Conservation (phyloP, 2,888 invertebrate genomes). For the Leptogaster cylindrica region DNA sequence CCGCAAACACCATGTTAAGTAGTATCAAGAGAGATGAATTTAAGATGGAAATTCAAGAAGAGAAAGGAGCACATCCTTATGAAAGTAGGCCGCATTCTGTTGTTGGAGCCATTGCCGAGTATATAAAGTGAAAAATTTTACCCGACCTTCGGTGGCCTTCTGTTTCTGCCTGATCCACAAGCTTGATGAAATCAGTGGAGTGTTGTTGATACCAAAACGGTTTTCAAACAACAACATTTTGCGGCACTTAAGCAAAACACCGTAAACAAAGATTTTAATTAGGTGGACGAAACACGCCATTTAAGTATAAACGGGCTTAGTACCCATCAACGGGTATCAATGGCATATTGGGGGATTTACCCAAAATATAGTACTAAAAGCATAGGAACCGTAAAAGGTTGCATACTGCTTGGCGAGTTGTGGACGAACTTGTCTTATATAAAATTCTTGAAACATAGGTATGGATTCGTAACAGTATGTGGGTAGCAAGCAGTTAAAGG, state of each 20-base stretch:
- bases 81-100: neutral
- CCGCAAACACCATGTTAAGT: conserved; percentile 2
- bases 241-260: neutral
- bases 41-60: neutral
- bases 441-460: too few species aligned
- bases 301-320: conserved; percentile 43
- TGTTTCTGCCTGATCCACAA: neutral
- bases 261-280: conserved; percentile 45
- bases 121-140: conserved; percentile 10
- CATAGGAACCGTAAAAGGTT: too few species aligned
- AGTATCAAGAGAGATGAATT: neutral
- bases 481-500: too few species aligned
- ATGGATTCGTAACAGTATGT: too few species aligned
- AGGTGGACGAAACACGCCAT: conserved; percentile 41
- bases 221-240: neutral
- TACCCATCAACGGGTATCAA: conserved; percentile 40
- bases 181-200: neutral
- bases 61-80: neutral
- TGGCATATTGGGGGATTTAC: neutral
- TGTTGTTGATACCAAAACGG: neutral
- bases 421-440: too few species aligned
- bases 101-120: conserved; percentile 1
- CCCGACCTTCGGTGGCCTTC: neutral
- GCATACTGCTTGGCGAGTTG: too few species aligned
- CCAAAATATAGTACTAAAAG: too few species aligned